A percentile compares a stretch with the other conserved stretches of the same genome.
Conservation (phyloP, 2,888 invertebrate genomes). For the Tipula helvola region DNA sequence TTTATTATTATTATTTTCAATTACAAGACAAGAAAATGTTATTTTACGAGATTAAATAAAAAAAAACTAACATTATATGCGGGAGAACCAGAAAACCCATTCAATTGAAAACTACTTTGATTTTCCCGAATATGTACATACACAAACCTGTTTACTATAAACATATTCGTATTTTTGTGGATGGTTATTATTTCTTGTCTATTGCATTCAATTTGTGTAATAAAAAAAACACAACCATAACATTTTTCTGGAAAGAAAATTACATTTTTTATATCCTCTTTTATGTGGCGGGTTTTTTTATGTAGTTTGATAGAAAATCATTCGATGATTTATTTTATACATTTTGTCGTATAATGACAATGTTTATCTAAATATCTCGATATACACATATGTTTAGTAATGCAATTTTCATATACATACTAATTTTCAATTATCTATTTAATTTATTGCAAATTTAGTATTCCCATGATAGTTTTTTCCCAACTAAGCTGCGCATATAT, state of each 20-base stretch:
- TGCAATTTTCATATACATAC: not conserved
- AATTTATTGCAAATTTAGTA: not conserved
- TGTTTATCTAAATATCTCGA: not conserved
- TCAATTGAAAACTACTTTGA: not conserved
- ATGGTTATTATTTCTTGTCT: not conserved
- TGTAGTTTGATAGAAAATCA: not conserved
- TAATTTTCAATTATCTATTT: not conserved
- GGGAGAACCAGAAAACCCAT: not conserved
- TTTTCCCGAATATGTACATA: not conserved
- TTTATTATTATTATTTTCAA: not conserved
- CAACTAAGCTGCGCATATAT: not conserved
- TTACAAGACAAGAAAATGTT: not conserved
- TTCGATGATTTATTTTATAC: not conserved
- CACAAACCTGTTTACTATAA: not conserved
- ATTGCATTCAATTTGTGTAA: constrained; percentile 4
- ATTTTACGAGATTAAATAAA: not conserved
- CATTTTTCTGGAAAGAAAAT: not conserved
- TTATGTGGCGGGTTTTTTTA: not conserved
- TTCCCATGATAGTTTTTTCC: not conserved
- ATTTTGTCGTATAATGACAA: not conserved
- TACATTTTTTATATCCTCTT: not conserved
- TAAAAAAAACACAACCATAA: not conserved
- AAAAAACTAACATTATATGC: not conserved
- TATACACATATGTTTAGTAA: not conserved
- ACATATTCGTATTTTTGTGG: not conserved